Evolutionary conservation across 1,140 invertebrate species (phyloP), one percentile per base, ranked within the genome.

Genomic region (Caenorhabditis remanei): DNA sequence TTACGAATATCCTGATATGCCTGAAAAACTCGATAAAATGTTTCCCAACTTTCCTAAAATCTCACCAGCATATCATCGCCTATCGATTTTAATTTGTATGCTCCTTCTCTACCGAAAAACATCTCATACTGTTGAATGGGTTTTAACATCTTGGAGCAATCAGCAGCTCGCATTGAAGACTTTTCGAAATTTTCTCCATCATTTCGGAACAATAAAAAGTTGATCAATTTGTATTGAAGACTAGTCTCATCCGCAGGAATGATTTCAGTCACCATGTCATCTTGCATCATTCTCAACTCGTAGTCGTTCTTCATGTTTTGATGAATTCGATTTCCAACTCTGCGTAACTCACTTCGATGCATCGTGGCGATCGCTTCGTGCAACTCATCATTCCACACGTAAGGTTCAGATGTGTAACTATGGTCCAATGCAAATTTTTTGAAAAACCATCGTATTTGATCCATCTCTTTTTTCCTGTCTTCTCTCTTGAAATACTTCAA

Each of bases 51-150:
- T 32, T 32, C 2, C 32, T 32, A 2, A 32, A 32, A 14, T 58
- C 55, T 32, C 9, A 50, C 71, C 71, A 79, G 6, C 50, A 50
- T n/a, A 6, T 50, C 46, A 5, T 79, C n/a, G 0, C 8, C 46
- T 6, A 79, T 24, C 0, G 8, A 13, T 9, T n/a, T 24, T 46
- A 79, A 50, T 6, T 24, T 50, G 14, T 79, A 79, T 5, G 46
- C n/a, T 50, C 71, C 71, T 53, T 79, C 71, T 24, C 14, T 79
- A 24, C 71, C 71, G 9, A 79, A 79, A 24, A 79, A 79, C 46
- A 79, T 21, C n/a, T 79, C 71, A 24, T 79, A 79, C 19, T 53
- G 16, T 24, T 79, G 71, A 24, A 79, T 53, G 11, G 71, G 71
- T 0, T 11, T 21, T 21, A 79, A 24, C 16, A 79, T 50, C 9